phyloP scores from a whole-genome alignment of 2,888 invertebrate species.

The Tenthredo notha region DNA sequence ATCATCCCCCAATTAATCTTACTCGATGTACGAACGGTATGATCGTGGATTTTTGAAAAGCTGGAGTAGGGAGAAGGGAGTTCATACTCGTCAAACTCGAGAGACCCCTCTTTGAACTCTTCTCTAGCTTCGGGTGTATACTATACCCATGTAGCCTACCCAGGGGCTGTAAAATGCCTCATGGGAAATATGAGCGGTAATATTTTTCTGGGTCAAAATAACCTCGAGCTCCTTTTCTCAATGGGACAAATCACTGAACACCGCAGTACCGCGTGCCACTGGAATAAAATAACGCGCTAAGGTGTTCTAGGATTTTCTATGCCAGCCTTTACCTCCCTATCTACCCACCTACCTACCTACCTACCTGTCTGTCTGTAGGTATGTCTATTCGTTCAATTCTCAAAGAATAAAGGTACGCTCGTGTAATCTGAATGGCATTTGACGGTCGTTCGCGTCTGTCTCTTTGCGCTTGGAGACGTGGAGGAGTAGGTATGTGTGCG shows the following conservation, averaged over 20 bases:
- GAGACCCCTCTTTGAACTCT: conserved; percentile 7
- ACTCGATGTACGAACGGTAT: not conserved
- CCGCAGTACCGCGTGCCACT: not conserved
- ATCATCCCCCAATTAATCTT: conserved; percentile 37
- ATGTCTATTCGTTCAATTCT: conserved; percentile 48
- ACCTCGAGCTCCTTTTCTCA: not conserved
- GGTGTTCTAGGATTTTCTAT: conserved; percentile 57
- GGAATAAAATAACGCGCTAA: conserved; percentile 40
- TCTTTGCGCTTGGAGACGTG: conserved; percentile 51
- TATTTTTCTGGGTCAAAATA: conserved; percentile 34
- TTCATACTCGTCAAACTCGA: not conserved
- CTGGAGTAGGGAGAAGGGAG: not conserved
- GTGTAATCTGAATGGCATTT: conserved; percentile 66
- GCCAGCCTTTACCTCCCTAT: conserved; percentile 47
- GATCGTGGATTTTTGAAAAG: not conserved
- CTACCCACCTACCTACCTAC: conserved; percentile 19
- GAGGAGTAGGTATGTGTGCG: not conserved
- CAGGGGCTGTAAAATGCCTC: not conserved
- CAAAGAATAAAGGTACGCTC: conserved; percentile 55
- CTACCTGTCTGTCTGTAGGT: conserved; percentile 50
- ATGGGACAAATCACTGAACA: conserved; percentile 25
- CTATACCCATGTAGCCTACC: not conserved
- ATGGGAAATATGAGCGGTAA: conserved; percentile 22
- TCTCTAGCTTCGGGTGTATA: too few relatives aligned
- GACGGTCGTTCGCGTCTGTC: conserved; percentile 59